A percentile compares a stretch with the other conserved stretches of the same genome.
phyloP scores from a whole-genome alignment of 1,140 invertebrate genomes.

The Cheumatopsyche charites region DNA sequence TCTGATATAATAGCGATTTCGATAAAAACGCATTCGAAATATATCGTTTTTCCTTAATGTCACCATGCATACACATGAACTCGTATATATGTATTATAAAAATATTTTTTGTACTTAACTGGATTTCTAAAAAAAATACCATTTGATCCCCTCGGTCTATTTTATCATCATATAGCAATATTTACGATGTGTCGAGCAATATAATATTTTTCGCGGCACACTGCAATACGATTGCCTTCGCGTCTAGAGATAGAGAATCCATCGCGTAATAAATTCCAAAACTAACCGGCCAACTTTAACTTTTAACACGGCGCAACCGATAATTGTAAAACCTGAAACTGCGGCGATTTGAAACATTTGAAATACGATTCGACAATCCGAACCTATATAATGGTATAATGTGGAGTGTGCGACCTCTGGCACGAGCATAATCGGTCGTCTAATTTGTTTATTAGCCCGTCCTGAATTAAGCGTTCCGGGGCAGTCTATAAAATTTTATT shows the following conservation, averaged over 20 bases:
- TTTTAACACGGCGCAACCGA: no score
- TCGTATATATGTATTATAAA: no score
- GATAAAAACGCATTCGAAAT: no score
- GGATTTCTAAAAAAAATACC: no score
- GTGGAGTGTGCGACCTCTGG: not conserved
- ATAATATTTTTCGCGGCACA: not conserved
- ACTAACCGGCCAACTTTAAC: not conserved
- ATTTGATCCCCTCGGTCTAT: no score
- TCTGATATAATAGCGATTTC: no score
- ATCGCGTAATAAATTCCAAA: not conserved
- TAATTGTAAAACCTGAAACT: slow-evolving; percentile 1
- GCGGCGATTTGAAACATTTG: not conserved
- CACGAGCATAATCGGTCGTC: no score
- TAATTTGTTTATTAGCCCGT: slow-evolving; percentile 2
- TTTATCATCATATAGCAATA: no score
- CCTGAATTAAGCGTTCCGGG: not conserved
- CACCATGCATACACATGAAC: no score
- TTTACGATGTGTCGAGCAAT: no score
- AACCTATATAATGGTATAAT: not conserved
- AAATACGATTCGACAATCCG: slow-evolving; percentile 17
- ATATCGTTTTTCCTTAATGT: no score
- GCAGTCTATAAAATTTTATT: slow-evolving; percentile 16
- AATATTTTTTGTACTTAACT: no score
- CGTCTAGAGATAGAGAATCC: not conserved
- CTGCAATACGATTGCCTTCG: not conserved